These are phyloP conservation scores for Meta bourneti DNA, from an alignment of 2,888 invertebrate genomes.

Conservation along the genomic window DNA sequence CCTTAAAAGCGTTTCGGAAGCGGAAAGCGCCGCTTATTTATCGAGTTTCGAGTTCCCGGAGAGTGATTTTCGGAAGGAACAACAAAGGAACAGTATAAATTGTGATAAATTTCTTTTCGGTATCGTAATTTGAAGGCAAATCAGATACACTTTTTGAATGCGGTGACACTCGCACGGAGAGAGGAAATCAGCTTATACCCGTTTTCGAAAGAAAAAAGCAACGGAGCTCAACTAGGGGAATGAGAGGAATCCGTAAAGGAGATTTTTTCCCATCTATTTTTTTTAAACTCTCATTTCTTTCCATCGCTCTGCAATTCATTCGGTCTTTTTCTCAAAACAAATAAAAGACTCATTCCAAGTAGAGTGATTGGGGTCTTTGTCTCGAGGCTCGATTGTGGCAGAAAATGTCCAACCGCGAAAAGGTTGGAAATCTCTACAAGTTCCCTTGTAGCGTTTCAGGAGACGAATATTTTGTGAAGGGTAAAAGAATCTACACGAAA, in stretches of 20 bases:
- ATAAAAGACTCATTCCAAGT: neutral
- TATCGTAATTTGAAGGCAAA: slow-evolving; percentile 40
- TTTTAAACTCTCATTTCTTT: neutral
- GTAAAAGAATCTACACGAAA: no score
- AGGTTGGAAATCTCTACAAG: neutral
- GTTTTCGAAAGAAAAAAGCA: neutral
- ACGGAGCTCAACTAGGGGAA: neutral
- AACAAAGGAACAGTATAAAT: slow-evolving; percentile 27
- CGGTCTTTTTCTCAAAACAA: no score
- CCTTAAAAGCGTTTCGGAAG: slow-evolving; percentile 1
- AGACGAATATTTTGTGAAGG: no score
- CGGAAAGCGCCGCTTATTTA: slow-evolving; percentile 27
- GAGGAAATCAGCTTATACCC: slow-evolving; percentile 42
- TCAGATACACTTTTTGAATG: slow-evolving; percentile 43
- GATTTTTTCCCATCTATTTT: neutral
- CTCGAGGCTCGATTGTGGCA: neutral
- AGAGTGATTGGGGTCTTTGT: neutral
- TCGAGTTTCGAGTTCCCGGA: slow-evolving; percentile 40
- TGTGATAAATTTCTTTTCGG: slow-evolving; percentile 51
- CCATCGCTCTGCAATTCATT: no score
- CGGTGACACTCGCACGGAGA: slow-evolving; percentile 24
- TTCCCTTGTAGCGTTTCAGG: no score
- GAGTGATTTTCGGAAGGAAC: slow-evolving; percentile 23
- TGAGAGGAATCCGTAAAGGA: neutral
- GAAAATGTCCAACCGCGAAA: neutral